Evolutionary conservation across 1,140 invertebrate genomes (phyloP).

Genomic region (Zeugodacus cucurbitae): DNA sequence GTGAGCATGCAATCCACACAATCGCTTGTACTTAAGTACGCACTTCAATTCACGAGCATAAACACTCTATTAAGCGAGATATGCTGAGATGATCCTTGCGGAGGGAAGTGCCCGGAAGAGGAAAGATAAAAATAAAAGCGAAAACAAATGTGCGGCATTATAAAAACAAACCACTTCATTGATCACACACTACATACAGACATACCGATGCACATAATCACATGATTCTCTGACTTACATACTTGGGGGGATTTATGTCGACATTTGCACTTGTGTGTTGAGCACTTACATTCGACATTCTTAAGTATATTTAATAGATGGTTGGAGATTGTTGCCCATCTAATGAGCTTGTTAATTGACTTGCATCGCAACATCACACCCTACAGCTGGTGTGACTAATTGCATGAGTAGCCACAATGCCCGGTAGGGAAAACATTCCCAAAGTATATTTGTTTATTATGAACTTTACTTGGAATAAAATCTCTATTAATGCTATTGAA

Average conservation of each 20-base stretch:
- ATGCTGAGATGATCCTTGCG: not conserved
- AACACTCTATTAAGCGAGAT: not conserved
- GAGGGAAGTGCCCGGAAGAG: not conserved
- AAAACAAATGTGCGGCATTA: not conserved
- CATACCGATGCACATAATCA: too few species aligned
- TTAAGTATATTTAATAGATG: not conserved
- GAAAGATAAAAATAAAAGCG: not conserved
- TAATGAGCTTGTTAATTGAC: constrained; percentile 26
- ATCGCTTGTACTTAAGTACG: not conserved
- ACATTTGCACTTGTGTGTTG: not conserved
- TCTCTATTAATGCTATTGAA: too few species aligned
- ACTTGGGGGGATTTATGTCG: not conserved
- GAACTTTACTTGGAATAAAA: too few species aligned
- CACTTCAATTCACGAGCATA: not conserved
- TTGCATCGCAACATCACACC: not conserved
- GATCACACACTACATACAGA: not conserved
- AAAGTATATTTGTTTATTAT: too few species aligned
- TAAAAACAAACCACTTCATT: constrained; percentile 8
- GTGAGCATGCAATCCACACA: not conserved
- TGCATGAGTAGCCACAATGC: not conserved
- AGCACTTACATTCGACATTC: not conserved
- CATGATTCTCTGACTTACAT: not conserved
- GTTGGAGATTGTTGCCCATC: not conserved
- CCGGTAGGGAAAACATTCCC: not conserved
- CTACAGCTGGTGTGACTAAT: constrained; percentile 26